These are phyloP conservation scores for Cyprinodon diabolis DNA, from an alignment of 2,797 vertebrate species.

Conservation along the genomic window DNA sequence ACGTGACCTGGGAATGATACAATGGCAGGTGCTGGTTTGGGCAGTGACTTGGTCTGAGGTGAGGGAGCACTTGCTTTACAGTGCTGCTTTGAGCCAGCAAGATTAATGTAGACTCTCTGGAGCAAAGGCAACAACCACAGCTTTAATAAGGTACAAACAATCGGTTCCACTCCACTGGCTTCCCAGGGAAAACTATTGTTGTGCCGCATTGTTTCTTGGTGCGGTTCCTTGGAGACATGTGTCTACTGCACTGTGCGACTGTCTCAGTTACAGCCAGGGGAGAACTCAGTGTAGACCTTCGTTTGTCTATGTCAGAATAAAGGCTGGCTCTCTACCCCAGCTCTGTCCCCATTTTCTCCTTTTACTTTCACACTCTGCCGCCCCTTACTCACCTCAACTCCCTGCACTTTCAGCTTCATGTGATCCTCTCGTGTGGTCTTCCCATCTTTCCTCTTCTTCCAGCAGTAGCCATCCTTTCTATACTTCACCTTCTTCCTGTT, in stretches of 20 bases:
- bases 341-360: conserved; percentile 17
- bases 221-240: conserved; percentile 73
- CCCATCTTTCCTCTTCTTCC: conserved; percentile 99
- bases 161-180: conserved; percentile 82
- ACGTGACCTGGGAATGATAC: conserved; percentile 52
- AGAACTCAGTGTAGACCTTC: conserved; percentile 61
- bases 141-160: conserved; percentile 89
- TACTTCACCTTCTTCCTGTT: conserved; percentile 99
- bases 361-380: conserved; percentile 15
- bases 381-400: conserved; percentile 73
- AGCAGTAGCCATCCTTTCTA: conserved; percentile 99
- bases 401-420: conserved; percentile 98
- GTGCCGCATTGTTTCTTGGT: conserved; percentile 80
- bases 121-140: conserved; percentile 86
- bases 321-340: conserved; percentile 28
- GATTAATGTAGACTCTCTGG: conserved; percentile 86
- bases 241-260: conserved; percentile 68
- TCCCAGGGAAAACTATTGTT: conserved; percentile 85
- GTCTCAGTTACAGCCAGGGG: conserved; percentile 75
- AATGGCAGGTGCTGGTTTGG: conserved; percentile 56
- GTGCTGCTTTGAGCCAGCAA: conserved; percentile 78
- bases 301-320: conserved; percentile 70
- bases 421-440: conserved; percentile 99
- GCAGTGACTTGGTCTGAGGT: conserved; percentile 67
- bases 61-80: conserved; percentile 68